Base-by-base conservation (phyloP, 2,888 invertebrate species). In the Darwinula stevensoni region DNA sequence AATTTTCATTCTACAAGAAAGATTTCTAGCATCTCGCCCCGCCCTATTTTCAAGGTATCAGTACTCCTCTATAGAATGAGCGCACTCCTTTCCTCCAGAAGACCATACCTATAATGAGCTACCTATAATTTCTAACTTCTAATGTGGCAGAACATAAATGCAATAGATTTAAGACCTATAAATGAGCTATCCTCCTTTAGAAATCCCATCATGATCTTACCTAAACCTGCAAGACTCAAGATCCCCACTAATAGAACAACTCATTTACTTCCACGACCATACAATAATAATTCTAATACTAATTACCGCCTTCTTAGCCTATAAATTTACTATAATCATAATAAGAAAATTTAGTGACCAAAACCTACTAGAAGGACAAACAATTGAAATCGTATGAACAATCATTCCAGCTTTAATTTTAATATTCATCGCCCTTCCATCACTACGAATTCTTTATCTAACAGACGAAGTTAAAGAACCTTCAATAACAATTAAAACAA, bases 241-340 rank as follows among this genome's bases (percentile, higher is more conserved):
- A 29, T 64, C 64, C 0, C 62, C 62, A 26, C 47, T 63, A 50
- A 66, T 66, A 60, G 63, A 63, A 61, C 61, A 64, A 57, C 52
- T 65, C 52, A 57, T 54, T 44, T 62, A 61, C 45, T 65, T 65
- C 42, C 62, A 65, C 45, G 63, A 65, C 47, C 60, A 63, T 41
- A 53, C 59, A 2, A 42, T 65, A 52, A 45, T 62, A 52, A 60
- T 65, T 53, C 46, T 64, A 48, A 48, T 60, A 40, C 58, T 63
- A 55, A 65, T 65, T 56, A 60, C 60, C 37, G 47, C 57, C 41
- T 47, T 63, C 55, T 61, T 65, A 14, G 43, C 57, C 1, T 63
- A 31, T 30, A 36, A 62, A 45, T 45, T 63, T 51, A 57, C 63
- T 53, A 36, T 50, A 40, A 57, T 47, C 37, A 44, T 63, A 53